A percentile compares a stretch with the other conserved stretches of the same genome.
Conservation (phyloP, 2,888 invertebrate species). For the Tanypteryx hageni region DNA sequence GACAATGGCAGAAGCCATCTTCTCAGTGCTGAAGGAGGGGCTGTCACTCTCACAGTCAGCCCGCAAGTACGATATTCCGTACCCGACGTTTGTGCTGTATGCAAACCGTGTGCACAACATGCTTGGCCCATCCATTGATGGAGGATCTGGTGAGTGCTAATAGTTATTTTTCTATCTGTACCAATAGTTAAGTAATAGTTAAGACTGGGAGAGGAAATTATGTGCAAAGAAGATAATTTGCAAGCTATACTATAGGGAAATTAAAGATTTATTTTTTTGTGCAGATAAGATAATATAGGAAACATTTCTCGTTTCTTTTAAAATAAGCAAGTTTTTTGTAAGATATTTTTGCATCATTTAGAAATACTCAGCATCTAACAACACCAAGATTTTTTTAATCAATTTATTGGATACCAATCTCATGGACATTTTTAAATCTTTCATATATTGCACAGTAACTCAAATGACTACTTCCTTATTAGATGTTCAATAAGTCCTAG, state of each 20-base stretch:
- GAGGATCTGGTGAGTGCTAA: constrained; percentile 86
- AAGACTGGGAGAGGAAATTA: too few relatives aligned
- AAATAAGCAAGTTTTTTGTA: background rate
- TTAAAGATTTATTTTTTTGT: background rate
- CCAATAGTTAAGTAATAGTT: too few relatives aligned
- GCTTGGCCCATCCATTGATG: constrained; percentile 94
- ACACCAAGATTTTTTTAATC: too few relatives aligned
- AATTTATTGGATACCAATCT: too few relatives aligned
- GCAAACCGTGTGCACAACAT: constrained; percentile 96
- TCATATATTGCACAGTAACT: too few relatives aligned
- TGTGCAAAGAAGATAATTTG: too few relatives aligned
- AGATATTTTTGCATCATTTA: background rate
- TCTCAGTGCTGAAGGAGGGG: constrained; percentile 93
- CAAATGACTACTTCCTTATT: too few relatives aligned
- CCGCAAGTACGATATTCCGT: constrained; percentile 95
- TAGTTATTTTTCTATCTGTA: constrained; percentile 69
- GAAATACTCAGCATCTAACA: background rate
- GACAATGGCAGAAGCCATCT: constrained; percentile 96
- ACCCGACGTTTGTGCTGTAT: constrained; percentile 95
- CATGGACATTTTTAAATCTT: too few relatives aligned
- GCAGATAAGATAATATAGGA: background rate
- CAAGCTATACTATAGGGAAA: background rate
- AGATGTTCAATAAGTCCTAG: too few relatives aligned
- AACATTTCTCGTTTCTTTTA: constrained; percentile 65
- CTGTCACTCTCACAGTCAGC: constrained; percentile 93